Percentiles rank a stretch among this genome's conserved stretches.
These are phyloP conservation scores for Lamprotornis superbus DNA, from an alignment of 2,113 vertebrate genomes.

Conservation along the genomic window DNA sequence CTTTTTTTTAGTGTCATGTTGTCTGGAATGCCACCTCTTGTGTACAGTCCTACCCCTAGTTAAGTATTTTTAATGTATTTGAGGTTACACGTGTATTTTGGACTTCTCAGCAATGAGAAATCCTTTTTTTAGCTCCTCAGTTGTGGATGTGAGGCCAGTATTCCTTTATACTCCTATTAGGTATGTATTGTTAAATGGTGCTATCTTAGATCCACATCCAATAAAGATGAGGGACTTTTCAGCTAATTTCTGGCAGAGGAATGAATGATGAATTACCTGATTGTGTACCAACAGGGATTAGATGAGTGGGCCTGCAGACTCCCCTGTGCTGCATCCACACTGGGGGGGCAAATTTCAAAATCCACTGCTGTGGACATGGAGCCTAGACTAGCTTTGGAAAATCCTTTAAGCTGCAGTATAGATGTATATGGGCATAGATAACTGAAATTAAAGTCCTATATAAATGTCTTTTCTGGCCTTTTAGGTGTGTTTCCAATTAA, in stretches of 20 bases:
- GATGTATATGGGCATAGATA: neutral
- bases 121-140: neutral
- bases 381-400: neutral
- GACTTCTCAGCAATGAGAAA: neutral
- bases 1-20: neutral
- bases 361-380: neutral
- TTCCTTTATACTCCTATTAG: neutral
- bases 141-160: neutral
- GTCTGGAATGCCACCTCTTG: neutral
- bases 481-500: neutral
- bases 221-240: neutral
- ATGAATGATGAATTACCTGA: neutral
- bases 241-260: neutral
- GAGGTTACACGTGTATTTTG: neutral
- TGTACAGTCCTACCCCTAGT: neutral
- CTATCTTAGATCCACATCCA: neutral
- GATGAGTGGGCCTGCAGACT: neutral
- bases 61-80: neutral
- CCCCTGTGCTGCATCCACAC: neutral
- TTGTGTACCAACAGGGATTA: neutral
- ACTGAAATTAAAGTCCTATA: neutral
- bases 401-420: neutral
- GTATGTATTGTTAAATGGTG: rapidly evolving
- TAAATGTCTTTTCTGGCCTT: neutral
- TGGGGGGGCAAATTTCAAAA: neutral